Conservation (phyloP, 2,797 vertebrate genomes). For the Astyanax mexicanus region DNA sequence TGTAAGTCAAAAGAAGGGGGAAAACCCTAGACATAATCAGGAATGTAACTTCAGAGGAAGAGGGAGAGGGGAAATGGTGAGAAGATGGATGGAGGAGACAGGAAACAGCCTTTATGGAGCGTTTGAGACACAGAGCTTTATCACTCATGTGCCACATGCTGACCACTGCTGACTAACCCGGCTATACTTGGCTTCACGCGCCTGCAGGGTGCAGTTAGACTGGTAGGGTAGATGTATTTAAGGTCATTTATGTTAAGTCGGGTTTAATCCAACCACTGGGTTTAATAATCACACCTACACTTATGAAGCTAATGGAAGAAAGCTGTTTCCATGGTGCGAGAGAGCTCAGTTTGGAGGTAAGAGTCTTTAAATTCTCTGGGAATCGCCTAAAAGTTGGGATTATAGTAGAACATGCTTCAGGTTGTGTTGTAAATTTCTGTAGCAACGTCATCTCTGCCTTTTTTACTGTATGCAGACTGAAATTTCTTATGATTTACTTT, state of each 20-base stretch:
- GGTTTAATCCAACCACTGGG: not conserved
- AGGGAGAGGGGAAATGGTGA: constrained; percentile 38
- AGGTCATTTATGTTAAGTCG: not conserved
- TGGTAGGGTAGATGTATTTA: not conserved
- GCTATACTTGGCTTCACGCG: constrained; percentile 15
- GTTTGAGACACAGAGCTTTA: constrained; percentile 24
- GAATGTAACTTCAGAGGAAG: constrained; percentile 22
- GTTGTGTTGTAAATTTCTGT: too few relatives aligned
- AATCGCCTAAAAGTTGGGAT: not conserved
- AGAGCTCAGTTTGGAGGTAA: constrained; percentile 30
- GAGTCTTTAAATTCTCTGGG: not conserved
- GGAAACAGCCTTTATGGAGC: constrained; percentile 34
- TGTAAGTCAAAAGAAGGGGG: not conserved
- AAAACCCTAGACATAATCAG: not conserved
- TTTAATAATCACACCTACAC: not conserved
- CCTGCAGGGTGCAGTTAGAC: constrained; percentile 8
- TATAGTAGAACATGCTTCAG: not conserved
- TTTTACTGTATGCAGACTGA: too few relatives aligned
- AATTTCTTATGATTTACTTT: too few relatives aligned
- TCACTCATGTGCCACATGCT: constrained; percentile 37
- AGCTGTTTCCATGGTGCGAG: constrained; percentile 35
- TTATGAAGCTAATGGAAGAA: constrained; percentile 61
- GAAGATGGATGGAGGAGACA: constrained; percentile 34
- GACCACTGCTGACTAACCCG: constrained; percentile 30
- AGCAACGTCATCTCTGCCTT: too few relatives aligned